Base-by-base conservation (phyloP, 2,888 invertebrate genomes). In the Physocephala rufipes region DNA sequence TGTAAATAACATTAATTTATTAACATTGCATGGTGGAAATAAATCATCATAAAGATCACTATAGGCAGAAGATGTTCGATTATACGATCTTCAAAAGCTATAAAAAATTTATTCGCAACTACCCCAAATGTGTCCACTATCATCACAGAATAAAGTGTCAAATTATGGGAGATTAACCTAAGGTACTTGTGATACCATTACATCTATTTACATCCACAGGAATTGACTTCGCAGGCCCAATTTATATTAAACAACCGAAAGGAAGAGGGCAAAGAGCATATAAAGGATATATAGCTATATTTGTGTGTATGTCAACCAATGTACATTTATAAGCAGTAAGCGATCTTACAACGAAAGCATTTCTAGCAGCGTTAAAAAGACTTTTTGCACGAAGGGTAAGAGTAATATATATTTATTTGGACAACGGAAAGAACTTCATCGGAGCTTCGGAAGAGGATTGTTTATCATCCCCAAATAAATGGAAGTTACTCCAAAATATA, bases 11-110 rank as follows among this genome's bases (percentile, higher is more conserved):
- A 13, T 53, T 49, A 66, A 66, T n/a, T 16, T 55, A 1, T 30
- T 21, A 45, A 64, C 53, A 9, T 63, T 55, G n/a, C 55, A 70
- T 64, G 70, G 64, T 36, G 70, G 70, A 2, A 45, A 53, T 58
- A 30, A 47, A 2, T 16, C 58, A 28, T n/a, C n/a, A 53, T 70
- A n/a, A 55, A n/a, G n/a, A n/a, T n/a, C n/a, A n/a, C n/a, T n/a
- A n/a, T n/a, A n/a, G 28, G 49, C n/a, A 13, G 16, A 21, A 36
- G 4, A 47, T 67, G n/a, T 21, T 45, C 16, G 69, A 21, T n/a
- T n/a, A n/a, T n/a, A n/a, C n/a, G n/a, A n/a, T n/a, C n/a, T n/a
- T n/a, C n/a, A n/a, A n/a, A n/a, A n/a, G n/a, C n/a, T n/a, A n/a
- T n/a, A n/a, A n/a, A n/a, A n/a, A n/a, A n/a, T n/a, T n/a, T n/a